phyloP scores from a whole-genome alignment of 2,888 invertebrate species.

The Megaustenia siamemsis region DNA sequence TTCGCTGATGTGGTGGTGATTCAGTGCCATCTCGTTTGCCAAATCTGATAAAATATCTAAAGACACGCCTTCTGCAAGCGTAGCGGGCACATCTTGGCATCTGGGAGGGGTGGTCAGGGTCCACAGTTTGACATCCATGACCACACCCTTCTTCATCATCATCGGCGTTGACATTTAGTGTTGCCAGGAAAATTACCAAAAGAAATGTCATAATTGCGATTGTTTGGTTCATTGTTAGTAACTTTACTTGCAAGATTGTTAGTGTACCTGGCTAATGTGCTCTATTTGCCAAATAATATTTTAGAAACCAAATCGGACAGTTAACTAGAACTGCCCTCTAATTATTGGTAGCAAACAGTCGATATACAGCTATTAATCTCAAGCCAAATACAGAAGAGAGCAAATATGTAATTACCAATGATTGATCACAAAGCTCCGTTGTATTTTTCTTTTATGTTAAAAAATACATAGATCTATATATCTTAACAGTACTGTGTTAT shows the following conservation, averaged over 20 bases:
- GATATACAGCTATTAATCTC: too few species aligned
- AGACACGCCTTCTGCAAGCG: slow-evolving; percentile 42
- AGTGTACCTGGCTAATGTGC: background rate
- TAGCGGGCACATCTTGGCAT: slow-evolving; percentile 31
- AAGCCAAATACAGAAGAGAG: too few species aligned
- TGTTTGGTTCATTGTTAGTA: background rate
- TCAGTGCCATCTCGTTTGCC: slow-evolving; percentile 7
- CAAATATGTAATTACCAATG: too few species aligned
- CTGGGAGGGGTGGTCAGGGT: slow-evolving; percentile 25
- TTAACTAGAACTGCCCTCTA: background rate
- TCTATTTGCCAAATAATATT: background rate
- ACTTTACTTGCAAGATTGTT: background rate
- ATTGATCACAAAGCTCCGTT: too few species aligned
- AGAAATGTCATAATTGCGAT: background rate
- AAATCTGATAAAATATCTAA: slow-evolving; percentile 34
- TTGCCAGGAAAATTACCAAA: slow-evolving; percentile 2
- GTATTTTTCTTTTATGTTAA: too few species aligned
- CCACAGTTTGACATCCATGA: slow-evolving; percentile 18
- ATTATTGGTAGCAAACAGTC: too few species aligned
- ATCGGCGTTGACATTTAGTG: background rate
- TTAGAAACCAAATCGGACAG: background rate
- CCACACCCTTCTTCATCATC: slow-evolving; percentile 35
- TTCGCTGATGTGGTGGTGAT: background rate
- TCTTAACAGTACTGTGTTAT: too few species aligned
- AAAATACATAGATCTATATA: too few species aligned